A percentile compares a stretch with the other conserved stretches of the same genome.
Evolutionary conservation across 2,113 vertebrate species (phyloP).

Genomic region (Plecotus auritus): DNA sequence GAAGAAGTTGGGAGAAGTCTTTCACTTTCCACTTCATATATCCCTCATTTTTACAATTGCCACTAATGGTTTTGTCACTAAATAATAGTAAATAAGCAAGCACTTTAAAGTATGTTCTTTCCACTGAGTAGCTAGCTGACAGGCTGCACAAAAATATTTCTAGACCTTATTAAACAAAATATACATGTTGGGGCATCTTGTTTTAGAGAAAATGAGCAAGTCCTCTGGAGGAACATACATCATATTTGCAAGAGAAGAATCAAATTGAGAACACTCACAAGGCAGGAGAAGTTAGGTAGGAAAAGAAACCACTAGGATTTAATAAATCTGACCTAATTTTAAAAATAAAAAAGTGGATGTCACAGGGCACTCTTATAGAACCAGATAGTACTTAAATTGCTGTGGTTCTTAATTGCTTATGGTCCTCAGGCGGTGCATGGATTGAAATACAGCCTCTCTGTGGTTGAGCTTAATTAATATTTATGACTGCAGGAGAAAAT

Average conservation of each 20-base stretch:
- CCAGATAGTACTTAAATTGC: conserved; percentile 6
- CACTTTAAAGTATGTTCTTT: not conserved
- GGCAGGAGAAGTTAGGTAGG: not conserved
- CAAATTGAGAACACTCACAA: not conserved
- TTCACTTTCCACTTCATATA: not conserved
- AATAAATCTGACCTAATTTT: conserved; percentile 43
- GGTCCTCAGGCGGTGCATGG: conserved; percentile 34
- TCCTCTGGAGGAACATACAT: not conserved
- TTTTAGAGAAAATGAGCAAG: conserved; percentile 25
- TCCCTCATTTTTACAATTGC: not conserved
- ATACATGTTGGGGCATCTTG: not conserved
- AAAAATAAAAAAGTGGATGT: conserved; percentile 1
- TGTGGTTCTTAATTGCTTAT: conserved; percentile 47
- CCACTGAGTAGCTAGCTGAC: not conserved
- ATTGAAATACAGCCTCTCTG: conserved; percentile 40
- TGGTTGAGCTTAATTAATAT: conserved; percentile 68
- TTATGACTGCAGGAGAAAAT: conserved; percentile 64
- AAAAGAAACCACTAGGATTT: conserved; percentile 25
- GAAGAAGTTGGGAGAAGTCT: not conserved
- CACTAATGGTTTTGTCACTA: not conserved
- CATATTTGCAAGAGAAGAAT: conserved; percentile 16
- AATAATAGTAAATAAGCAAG: not conserved
- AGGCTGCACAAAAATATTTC: not conserved
- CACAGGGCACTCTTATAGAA: not conserved
- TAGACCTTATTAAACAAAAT: not conserved